Percentiles rank a stretch among this genome's conserved stretches.
phyloP scores from a whole-genome alignment of 2,888 invertebrate genomes.

The Dione juno region DNA sequence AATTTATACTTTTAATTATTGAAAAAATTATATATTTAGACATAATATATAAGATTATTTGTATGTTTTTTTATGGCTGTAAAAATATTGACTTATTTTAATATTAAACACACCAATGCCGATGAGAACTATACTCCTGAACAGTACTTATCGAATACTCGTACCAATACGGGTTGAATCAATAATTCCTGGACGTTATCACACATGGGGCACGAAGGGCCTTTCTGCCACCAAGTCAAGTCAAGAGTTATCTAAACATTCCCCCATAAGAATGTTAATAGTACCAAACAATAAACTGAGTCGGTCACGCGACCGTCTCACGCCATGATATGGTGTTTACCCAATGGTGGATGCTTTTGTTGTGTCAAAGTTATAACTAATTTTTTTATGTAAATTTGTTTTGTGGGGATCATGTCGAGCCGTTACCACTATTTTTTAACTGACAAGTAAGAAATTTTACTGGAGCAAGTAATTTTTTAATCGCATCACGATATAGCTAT shows the following conservation, averaged over 20 bases:
- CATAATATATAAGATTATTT: no score
- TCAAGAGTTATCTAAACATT: slow-evolving; percentile 75
- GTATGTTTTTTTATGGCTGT: no score
- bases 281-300: slow-evolving; percentile 69
- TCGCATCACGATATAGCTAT: no score
- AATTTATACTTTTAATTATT: no score
- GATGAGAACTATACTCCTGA: no score
- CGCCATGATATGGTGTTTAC: slow-evolving; percentile 54
- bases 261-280: slow-evolving; percentile 80
- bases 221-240: slow-evolving; percentile 47
- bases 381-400: slow-evolving; percentile 5
- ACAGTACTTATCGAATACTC: not conserved
- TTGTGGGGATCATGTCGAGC: not conserved
- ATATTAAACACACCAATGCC: no score
- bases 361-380: slow-evolving; percentile 24
- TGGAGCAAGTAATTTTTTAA: not conserved
- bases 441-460: no score
- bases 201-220: slow-evolving; percentile 47
- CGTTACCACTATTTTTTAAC: no score
- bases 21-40: no score
- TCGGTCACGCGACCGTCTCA: slow-evolving; percentile 68
- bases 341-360: slow-evolving; percentile 32
- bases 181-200: slow-evolving; percentile 41
- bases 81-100: no score
- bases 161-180: slow-evolving; percentile 42